Conservation (phyloP, 1,140 invertebrate species). For the Bradysia coprophila region DNA sequence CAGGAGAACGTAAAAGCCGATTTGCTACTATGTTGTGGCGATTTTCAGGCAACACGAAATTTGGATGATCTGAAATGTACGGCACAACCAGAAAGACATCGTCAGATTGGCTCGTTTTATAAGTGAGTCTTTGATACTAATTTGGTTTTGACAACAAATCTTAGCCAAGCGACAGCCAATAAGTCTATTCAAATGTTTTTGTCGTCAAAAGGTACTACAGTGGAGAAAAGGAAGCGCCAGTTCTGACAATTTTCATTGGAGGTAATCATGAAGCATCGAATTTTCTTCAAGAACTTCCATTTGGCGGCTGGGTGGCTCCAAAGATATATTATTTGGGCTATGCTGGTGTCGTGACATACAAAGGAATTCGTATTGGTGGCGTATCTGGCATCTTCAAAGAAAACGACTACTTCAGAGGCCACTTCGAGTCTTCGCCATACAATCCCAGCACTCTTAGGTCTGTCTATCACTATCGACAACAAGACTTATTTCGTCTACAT, state of each 20-base stretch:
- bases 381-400: constrained; percentile 80
- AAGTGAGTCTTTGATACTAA: constrained; percentile 77
- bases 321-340: constrained; percentile 97
- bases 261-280: constrained; percentile 98
- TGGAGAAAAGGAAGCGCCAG: constrained; percentile 74
- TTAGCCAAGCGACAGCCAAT: too few relatives aligned
- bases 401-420: constrained; percentile 68
- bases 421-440: constrained; percentile 78
- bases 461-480: constrained; percentile 83
- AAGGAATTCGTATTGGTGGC: constrained; percentile 79
- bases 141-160: too few relatives aligned
- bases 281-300: constrained; percentile 86
- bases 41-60: constrained; percentile 83
- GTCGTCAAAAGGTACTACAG: constrained; percentile 88
- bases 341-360: constrained; percentile 71
- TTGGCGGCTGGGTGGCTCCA: constrained; percentile 95
- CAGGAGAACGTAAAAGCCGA: constrained; percentile 57
- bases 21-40: constrained; percentile 90
- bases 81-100: constrained; percentile 90
- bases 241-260: constrained; percentile 91
- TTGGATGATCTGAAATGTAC: constrained; percentile 66
- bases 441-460: constrained; percentile 54
- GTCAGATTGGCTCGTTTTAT: constrained; percentile 83
- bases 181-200: too few relatives aligned
- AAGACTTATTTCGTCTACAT: constrained; percentile 60